Evolutionary conservation across 1,140 invertebrate species (phyloP).

Genomic region (Aphelinus atriplicis): DNA sequence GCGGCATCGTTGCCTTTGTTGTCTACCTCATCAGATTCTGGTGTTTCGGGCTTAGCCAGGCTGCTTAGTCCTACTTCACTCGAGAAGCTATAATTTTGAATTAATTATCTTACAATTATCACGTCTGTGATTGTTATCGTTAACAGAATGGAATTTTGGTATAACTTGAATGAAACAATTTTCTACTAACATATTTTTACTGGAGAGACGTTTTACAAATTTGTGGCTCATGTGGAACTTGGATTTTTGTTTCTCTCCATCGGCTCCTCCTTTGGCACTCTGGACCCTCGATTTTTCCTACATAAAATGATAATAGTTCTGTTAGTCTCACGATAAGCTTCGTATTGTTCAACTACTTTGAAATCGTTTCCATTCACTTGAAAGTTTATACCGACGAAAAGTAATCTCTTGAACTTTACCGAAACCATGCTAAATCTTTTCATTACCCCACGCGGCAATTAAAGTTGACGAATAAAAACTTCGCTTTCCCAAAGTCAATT

Average conservation of each 20-base stretch:
- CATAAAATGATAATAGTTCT: neutral
- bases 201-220: slow-evolving; percentile 81
- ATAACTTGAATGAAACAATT: neutral
- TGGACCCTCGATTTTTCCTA: slow-evolving; percentile 71
- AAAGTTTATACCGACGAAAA: too few relatives aligned
- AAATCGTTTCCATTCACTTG: too few relatives aligned
- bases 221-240: slow-evolving; percentile 80
- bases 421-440: too few relatives aligned
- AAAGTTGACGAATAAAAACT: too few relatives aligned
- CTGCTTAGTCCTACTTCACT: slow-evolving; percentile 52
- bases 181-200: slow-evolving; percentile 81
- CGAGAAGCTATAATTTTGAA: slow-evolving; percentile 56
- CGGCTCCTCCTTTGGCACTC: slow-evolving; percentile 68
- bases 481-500: too few relatives aligned
- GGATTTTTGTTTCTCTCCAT: slow-evolving; percentile 70
- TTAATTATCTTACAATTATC: neutral
- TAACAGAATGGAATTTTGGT: slow-evolving; percentile 3
- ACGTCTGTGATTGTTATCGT: neutral
- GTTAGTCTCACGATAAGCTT: too few relatives aligned
- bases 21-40: slow-evolving; percentile 62
- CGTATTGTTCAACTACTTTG: too few relatives aligned
- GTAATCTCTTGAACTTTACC: too few relatives aligned
- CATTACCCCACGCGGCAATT: too few relatives aligned
- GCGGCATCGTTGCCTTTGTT: slow-evolving; percentile 61
- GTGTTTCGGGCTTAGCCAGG: slow-evolving; percentile 49